Evolutionary conservation across 1,140 invertebrate species (phyloP), one percentile per base, ranked within the genome.

Genomic region (Mycetomoellerius zeteki): DNA sequence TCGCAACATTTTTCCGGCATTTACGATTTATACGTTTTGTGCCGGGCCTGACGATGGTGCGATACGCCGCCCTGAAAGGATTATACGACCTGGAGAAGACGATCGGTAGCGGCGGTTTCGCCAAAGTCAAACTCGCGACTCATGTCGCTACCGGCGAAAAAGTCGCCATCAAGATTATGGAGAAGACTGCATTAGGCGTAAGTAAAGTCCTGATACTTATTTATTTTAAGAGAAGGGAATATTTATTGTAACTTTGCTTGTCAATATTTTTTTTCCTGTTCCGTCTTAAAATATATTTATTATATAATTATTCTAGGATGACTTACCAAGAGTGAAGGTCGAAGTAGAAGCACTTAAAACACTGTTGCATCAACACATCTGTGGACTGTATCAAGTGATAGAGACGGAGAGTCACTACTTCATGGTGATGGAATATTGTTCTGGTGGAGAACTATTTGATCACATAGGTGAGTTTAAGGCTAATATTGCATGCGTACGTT

Each of bases 121-220:
- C 97, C 0, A 98, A 98, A 96, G 98, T 98, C 7, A 98, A 98
- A 92, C 94, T 98, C 33, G 98, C 96, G 1, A 97, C 96, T 16
- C 98, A 98, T 95, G 89, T 97, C 14, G 94, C 97, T 4, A 98
- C 98, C 58, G 97, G 97, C 56, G 97, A 98, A 92, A 97, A 98
- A 93, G 98, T 98, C 75, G 98, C 98, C n/a, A 96, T 98, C 75
- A 98, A 98, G 96, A 98, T 98, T 50, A 98, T 98, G 96, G 97
- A 98, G 88, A 98, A 98, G 94, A 95, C 95, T 73, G 93, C 95
- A 24, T 93, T 98, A 72, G 97, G 97, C 37, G 97, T 98, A 96
- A 96, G 96, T 95, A 72, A 81, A 37, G 71, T 75, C 87, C 56
- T 71, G 4, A 14, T 16, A 65, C 16, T 27, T 65, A 58, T 77